Conservation (phyloP, 1,140 invertebrate species). For the Melitaea cinxia region DNA sequence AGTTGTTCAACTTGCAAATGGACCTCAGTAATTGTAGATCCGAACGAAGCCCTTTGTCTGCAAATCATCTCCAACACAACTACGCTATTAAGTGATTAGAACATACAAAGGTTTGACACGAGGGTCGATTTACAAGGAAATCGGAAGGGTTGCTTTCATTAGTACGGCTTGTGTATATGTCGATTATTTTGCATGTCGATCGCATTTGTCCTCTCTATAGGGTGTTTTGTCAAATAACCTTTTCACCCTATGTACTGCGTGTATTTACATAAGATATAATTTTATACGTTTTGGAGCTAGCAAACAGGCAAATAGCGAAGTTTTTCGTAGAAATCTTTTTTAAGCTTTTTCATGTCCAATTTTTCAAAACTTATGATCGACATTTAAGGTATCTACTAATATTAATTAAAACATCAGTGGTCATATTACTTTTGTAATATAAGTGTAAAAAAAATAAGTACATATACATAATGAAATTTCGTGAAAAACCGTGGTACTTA, state of each 20-base stretch:
- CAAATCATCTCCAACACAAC: conserved; percentile 49
- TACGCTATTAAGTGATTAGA: conserved; percentile 63
- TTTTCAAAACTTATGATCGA: no score
- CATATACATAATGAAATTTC: conserved; percentile 2
- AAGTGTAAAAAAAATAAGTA: background rate
- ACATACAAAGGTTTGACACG: conserved; percentile 47
- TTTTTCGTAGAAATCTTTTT: no score
- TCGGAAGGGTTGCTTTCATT: conserved; percentile 39
- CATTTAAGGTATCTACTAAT: background rate
- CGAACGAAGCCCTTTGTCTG: conserved; percentile 43
- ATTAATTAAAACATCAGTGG: background rate
- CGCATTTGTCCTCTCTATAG: background rate
- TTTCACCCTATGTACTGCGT: no score
- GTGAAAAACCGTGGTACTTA: conserved; percentile 1
- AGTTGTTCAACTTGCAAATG: conserved; percentile 15
- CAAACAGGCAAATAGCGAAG: no score
- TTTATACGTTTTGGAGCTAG: no score
- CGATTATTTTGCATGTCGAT: background rate
- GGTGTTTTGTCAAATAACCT: no score
- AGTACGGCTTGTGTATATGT: background rate
- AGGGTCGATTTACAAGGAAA: conserved; percentile 37
- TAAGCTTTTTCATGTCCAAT: no score
- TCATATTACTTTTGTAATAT: background rate
- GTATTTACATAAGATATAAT: no score
- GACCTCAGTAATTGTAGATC: conserved; percentile 1